Percentiles rank a stretch among this genome's conserved stretches.
phyloP scores from a whole-genome alignment of 1,140 invertebrate species.

The Eupeodes corollae region DNA sequence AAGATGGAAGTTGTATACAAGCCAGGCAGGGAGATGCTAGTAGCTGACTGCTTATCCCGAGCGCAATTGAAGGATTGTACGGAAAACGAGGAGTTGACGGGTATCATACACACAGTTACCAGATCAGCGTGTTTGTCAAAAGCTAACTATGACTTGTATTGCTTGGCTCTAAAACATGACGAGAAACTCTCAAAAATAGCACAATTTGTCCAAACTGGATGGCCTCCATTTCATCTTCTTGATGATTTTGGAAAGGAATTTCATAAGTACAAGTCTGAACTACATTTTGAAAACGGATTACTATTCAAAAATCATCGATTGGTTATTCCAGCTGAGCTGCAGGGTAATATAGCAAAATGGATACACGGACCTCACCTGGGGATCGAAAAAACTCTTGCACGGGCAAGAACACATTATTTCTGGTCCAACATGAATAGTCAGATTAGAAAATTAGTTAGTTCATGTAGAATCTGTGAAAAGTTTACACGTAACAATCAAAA shows the following conservation, averaged over 20 bases:
- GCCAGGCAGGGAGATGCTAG: slow-evolving; percentile 13
- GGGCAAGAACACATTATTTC: slow-evolving; percentile 4
- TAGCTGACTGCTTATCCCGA: slow-evolving; percentile 18
- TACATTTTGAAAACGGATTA: slow-evolving; percentile 8
- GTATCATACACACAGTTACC: slow-evolving; percentile 8
- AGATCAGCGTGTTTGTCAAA: slow-evolving; percentile 2
- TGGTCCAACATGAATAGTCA: slow-evolving; percentile 5
- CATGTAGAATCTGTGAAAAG: slow-evolving; percentile 8
- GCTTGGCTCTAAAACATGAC: not conserved
- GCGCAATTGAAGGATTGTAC: not conserved
- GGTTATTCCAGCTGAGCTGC: slow-evolving; percentile 4
- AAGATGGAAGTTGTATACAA: slow-evolving; percentile 26
- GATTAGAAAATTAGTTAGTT: slow-evolving; percentile 2
- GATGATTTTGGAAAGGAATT: not conserved
- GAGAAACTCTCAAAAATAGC: not conserved
- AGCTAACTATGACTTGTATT: slow-evolving; percentile 1
- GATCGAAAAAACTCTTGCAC: too few species aligned
- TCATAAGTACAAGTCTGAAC: slow-evolving; percentile 7
- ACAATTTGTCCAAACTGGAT: not conserved
- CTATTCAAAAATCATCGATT: slow-evolving; percentile 4
- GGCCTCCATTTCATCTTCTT: slow-evolving; percentile 1
- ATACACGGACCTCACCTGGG: slow-evolving; percentile 10
- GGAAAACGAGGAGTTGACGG: slow-evolving; percentile 8
- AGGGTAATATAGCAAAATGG: slow-evolving; percentile 2
- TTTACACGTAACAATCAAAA: slow-evolving; percentile 7